Evolutionary conservation across 2,888 invertebrate genomes (phyloP).

Genomic region (Flexamia atlantica): DNA sequence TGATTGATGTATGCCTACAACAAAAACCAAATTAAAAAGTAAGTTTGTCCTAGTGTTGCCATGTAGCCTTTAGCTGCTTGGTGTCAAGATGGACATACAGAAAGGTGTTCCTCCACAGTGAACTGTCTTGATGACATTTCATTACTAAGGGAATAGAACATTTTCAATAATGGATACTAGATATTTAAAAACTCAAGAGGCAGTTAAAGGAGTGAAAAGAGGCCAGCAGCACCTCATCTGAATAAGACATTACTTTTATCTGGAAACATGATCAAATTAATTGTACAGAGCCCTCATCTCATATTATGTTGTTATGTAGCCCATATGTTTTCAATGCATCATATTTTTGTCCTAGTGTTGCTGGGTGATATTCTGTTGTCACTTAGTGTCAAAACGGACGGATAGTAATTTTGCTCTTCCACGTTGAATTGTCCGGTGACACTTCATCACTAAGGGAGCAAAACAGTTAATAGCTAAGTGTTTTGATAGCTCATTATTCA

Average conservation of each 20-base stretch:
- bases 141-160: conserved; percentile 48
- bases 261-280: too few relatives aligned
- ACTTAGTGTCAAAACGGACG: conserved; percentile 35
- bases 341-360: conserved; percentile 34
- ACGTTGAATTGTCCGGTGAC: conserved; percentile 12
- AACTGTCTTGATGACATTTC: not conserved
- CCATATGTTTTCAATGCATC: too few relatives aligned
- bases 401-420: conserved; percentile 32
- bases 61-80: not conserved
- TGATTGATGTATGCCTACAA: too few relatives aligned
- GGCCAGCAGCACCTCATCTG: too few relatives aligned
- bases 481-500: not conserved
- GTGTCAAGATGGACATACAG: conserved; percentile 45
- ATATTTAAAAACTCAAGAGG: not conserved
- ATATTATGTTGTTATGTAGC: too few relatives aligned
- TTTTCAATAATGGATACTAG: too few relatives aligned
- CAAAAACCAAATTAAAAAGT: too few relatives aligned
- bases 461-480: not conserved
- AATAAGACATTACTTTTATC: too few relatives aligned
- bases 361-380: not conserved
- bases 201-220: too few relatives aligned
- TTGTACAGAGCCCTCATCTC: too few relatives aligned
- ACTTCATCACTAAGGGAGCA: conserved; percentile 44
- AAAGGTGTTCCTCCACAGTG: conserved; percentile 51
- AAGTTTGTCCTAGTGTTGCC: conserved; percentile 42